A percentile compares a stretch with the other conserved stretches of the same genome.
Conservation (phyloP, 2,797 vertebrate genomes). For the Gambelia wislizenii region DNA sequence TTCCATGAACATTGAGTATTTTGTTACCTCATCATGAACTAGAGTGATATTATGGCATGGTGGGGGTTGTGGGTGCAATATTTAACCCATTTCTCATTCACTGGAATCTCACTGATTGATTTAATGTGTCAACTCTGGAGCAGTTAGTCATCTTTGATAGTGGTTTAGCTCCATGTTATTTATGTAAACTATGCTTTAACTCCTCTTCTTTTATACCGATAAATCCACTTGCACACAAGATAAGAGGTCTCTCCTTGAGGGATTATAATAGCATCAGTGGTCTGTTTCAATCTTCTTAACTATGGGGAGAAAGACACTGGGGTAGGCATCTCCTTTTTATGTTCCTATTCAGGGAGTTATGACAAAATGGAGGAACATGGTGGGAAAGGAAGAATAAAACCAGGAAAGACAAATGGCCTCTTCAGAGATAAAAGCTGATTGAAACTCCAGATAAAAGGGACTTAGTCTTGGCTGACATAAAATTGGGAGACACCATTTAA, state of each 20-base stretch:
- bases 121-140: conserved; percentile 49
- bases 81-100: conserved; percentile 57
- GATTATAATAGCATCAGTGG: neutral
- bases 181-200: conserved; percentile 59
- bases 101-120: conserved; percentile 53
- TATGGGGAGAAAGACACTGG: conserved; percentile 22
- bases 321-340: conserved; percentile 16
- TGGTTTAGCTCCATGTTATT: conserved; percentile 47
- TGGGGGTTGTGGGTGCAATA: conserved; percentile 51
- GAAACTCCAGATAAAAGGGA: neutral
- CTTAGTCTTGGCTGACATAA: neutral
- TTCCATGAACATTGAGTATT: conserved; percentile 63
- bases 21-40: conserved; percentile 58
- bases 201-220: conserved; percentile 31
- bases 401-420: neutral
- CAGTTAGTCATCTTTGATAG: conserved; percentile 56
- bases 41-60: conserved; percentile 49
- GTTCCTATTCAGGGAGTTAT: conserved; percentile 7
- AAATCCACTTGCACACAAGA: conserved; percentile 47
- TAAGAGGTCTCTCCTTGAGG: conserved; percentile 37
- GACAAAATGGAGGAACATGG: conserved; percentile 3
- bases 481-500: fast-evolving
- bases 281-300: conserved; percentile 16
- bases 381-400: conserved; percentile 18
- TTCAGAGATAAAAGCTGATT: neutral